Percentiles rank a stretch among this genome's conserved stretches.
Evolutionary conservation across 1,140 invertebrate species (phyloP).

Genomic region (Drosophila takahashii): DNA sequence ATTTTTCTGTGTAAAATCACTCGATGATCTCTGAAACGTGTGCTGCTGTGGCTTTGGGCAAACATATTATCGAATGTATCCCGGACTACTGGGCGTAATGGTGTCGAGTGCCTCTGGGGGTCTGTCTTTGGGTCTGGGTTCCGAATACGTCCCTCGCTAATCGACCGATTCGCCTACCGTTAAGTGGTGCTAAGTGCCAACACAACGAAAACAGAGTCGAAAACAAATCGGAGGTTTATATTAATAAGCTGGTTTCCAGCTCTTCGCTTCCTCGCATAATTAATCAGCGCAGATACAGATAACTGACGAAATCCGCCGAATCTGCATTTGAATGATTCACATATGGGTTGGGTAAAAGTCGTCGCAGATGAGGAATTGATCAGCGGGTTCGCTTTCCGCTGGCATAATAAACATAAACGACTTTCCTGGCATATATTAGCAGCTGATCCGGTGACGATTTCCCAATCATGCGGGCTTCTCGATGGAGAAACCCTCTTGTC

Average conservation of each 20-base stretch:
- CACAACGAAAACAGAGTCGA: constrained; percentile 31
- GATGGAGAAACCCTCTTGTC: constrained; percentile 23
- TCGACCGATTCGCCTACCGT: constrained; percentile 62
- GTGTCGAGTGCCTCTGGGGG: constrained; percentile 39
- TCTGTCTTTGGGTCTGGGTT: constrained; percentile 20
- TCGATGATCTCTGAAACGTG: constrained; percentile 30
- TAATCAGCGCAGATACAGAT: constrained; percentile 33
- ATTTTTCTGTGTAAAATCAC: constrained; percentile 5
- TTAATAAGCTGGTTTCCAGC: constrained; percentile 29
- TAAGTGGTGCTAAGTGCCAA: constrained; percentile 67
- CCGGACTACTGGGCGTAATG: constrained; percentile 44
- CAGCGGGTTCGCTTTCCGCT: constrained; percentile 50
- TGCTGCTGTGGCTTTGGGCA: constrained; percentile 6
- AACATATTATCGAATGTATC: constrained; percentile 8
- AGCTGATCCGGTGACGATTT: constrained; percentile 62
- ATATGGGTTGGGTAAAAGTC: background rate
- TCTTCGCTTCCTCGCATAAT: constrained; percentile 35
- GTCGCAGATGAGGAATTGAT: constrained; percentile 17
- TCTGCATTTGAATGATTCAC: constrained; percentile 30
- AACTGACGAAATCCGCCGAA: constrained; percentile 15
- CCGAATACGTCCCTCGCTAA: constrained; percentile 35
- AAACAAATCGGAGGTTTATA: constrained; percentile 35
- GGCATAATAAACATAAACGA: constrained; percentile 63
- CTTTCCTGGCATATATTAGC: constrained; percentile 44
- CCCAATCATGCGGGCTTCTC: constrained; percentile 53